phyloP scores from a whole-genome alignment of 2,888 invertebrate genomes.

The Drosophila setosimentum region DNA sequence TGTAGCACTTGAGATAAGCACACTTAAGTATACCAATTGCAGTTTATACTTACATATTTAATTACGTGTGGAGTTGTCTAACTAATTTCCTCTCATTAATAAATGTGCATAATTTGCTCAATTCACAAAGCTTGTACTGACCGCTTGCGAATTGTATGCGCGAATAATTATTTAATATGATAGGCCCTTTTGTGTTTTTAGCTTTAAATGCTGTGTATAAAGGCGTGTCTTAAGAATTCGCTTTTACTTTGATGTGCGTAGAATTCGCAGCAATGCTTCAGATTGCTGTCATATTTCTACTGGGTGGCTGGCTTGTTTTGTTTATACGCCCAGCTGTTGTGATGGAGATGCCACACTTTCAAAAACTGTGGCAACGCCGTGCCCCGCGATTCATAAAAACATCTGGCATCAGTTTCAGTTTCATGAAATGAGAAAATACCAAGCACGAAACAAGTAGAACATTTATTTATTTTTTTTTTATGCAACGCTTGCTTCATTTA shows the following conservation, averaged over 20 bases:
- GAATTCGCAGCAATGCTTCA: not conserved
- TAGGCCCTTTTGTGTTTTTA: too few species aligned
- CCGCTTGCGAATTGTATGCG: not conserved
- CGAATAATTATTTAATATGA: not conserved
- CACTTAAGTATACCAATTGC: not conserved
- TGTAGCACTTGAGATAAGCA: not conserved
- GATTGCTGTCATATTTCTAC: conserved; percentile 30
- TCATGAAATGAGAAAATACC: conserved; percentile 56
- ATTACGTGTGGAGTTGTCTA: not conserved
- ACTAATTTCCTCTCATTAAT: not conserved
- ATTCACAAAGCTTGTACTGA: not conserved
- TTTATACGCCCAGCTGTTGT: conserved; percentile 52
- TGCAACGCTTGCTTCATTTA: conserved; percentile 29
- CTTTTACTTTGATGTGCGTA: not conserved
- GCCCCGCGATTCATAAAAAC: conserved; percentile 23
- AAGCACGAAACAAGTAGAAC: conserved; percentile 41
- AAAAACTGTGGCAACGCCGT: conserved; percentile 33
- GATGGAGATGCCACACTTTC: conserved; percentile 41
- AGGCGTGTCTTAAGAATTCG: not conserved
- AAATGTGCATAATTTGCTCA: not conserved
- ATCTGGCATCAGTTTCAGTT: conserved; percentile 52
- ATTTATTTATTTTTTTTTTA: conserved; percentile 20
- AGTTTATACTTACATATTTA: not conserved
- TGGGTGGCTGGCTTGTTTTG: conserved; percentile 31
- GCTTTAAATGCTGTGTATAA: not conserved